phyloP scores from a whole-genome alignment of 2,888 invertebrate species.

The Frankliniella fusca region DNA sequence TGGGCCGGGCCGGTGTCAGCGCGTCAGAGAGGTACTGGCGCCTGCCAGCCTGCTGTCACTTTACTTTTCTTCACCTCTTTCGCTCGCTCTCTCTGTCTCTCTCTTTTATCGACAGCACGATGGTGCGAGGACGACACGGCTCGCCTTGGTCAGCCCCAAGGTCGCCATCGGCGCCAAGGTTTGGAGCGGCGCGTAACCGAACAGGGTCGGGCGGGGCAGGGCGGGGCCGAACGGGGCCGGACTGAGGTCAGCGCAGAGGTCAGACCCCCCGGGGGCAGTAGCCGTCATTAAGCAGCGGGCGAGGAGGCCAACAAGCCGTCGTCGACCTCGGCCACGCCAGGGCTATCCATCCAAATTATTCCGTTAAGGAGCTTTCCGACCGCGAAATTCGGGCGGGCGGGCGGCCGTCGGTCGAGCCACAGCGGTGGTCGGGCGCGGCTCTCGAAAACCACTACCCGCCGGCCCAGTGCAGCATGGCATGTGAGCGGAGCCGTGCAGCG shows the following conservation, averaged over 20 bases:
- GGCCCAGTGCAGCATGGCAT: too few species aligned
- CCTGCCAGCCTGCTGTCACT: too few species aligned
- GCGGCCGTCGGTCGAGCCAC: too few species aligned
- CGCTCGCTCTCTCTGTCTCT: neutral
- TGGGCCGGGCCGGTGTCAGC: too few species aligned
- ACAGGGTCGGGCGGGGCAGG: neutral
- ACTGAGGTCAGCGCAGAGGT: too few species aligned
- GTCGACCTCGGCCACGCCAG: neutral
- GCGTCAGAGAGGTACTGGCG: too few species aligned
- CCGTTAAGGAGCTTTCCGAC: conserved; percentile 1
- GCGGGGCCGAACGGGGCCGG: too few species aligned
- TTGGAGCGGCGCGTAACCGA: neutral
- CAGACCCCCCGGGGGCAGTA: too few species aligned
- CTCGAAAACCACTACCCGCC: neutral
- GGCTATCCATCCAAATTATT: neutral
- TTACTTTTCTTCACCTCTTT: neutral
- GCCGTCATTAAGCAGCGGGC: too few species aligned
- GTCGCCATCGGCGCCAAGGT: neutral
- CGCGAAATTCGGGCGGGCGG: neutral
- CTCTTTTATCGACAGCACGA: neutral
- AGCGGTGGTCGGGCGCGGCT: too few species aligned
- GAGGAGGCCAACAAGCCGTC: neutral
- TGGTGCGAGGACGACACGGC: neutral
- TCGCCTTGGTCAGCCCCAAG: neutral
- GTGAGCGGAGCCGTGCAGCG: too few species aligned